phyloP scores from a whole-genome alignment of 30 jellyfish, hydroid and myxozoan species.

The Aurelia aurita complex sp. Pacific region DNA sequence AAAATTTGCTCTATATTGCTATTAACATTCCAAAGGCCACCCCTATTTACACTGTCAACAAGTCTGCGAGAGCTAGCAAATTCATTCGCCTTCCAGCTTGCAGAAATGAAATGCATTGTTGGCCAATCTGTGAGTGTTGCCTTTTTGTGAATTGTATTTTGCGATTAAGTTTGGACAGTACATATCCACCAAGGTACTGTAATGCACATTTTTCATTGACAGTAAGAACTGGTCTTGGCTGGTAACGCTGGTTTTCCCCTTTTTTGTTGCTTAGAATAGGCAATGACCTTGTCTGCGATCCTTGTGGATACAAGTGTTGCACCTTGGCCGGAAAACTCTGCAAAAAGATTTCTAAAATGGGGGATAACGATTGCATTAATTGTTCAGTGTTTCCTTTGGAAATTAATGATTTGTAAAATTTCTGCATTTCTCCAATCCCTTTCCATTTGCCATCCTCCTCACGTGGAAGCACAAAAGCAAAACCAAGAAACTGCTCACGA shows the following conservation, averaged over 20 bases:
- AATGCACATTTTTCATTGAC: conserved; percentile 2
- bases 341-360: not conserved
- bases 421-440: not conserved
- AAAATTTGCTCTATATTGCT: conserved; percentile 18
- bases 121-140: conserved; percentile 14
- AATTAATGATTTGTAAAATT: not conserved
- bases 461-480: conserved; percentile 1
- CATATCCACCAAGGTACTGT: conserved; percentile 6
- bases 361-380: not conserved
- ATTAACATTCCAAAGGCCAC: conserved; percentile 30
- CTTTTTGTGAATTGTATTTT: conserved; percentile 11
- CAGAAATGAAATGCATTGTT: conserved; percentile 18
- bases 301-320: conserved; percentile 12
- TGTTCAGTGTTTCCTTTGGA: not conserved
- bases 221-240: not conserved
- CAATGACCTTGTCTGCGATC: not conserved
- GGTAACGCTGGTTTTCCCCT: not conserved
- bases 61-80: conserved; percentile 14
- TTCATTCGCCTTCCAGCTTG: conserved; percentile 18
- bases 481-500: conserved; percentile 1
- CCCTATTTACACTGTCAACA: conserved; percentile 41
- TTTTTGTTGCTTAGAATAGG: not conserved
- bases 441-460: not conserved
- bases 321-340: conserved; percentile 1
- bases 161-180: not conserved